Base-by-base conservation (phyloP, 2,113 vertebrate species). In the Grammomys surdaster region DNA sequence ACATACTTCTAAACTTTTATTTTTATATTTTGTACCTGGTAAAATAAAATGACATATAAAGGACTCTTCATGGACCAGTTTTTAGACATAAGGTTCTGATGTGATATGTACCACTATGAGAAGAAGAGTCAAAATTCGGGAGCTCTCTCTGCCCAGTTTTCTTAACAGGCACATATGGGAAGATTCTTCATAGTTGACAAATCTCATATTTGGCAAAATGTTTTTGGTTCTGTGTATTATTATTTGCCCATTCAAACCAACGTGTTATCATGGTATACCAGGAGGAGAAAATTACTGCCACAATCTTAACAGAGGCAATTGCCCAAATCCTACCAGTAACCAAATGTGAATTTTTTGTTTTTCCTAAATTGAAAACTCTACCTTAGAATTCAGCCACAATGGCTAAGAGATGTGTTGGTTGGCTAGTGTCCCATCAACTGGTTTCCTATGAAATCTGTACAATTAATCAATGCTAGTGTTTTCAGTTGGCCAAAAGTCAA, bases 381-480 rank as follows among this genome's bases (percentile, higher is more conserved):
- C 43, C 51, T 72, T 56, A 65, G 26, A 81, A 82, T 12, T 88
- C 72, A 69, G 10, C 16, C 90, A 12, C 67, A 69, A 33, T n/a
- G 54, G n/a, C 63, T 89, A 76, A 92, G 14, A 93, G 40, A 90
- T 28, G 31, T 3, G 4, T 51, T 73, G 10, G 5, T 63, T 91
- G 89, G 36, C 69, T 33, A 20, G 2, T 48, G 65, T 22, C 51
- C 60, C 69, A 63, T 4, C 14, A 84, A n/a, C 40, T 4, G 10
- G 20, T 92, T 94, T 92, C 9, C 46, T 86, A 10, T n/a, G 3
- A 94, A 46, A 75, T 89, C n/a, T 73, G 70, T 51, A 58, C 33
- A 92, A 51, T 88, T 90, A 70, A 95, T 76, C 69, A 91, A 78
- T 14, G 26, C 31, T 60, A 33, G 11, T 54, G 69, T 91, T 90